phyloP scores from a whole-genome alignment of 1,140 invertebrate species.

The Drosophila busckii region DNA sequence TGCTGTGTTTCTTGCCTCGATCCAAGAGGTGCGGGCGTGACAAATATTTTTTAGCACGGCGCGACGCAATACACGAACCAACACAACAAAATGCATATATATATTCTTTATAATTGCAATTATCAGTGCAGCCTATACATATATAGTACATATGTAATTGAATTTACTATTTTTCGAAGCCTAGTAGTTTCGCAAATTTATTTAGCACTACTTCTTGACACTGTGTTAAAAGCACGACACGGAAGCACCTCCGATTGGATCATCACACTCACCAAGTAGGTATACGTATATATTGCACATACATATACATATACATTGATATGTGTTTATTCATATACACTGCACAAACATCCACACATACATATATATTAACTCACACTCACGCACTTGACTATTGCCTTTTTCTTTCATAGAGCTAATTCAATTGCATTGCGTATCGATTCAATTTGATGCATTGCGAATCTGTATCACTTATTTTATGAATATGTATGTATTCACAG shows the following conservation, averaged over 20 bases:
- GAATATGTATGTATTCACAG: neutral
- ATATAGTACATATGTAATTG: slow-evolving; percentile 20
- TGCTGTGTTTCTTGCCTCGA: slow-evolving; percentile 32
- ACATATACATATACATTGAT: slow-evolving; percentile 19
- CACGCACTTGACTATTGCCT: slow-evolving; percentile 27
- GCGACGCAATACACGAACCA: slow-evolving; percentile 5
- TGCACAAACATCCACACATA: slow-evolving; percentile 15
- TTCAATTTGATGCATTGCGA: slow-evolving; percentile 12
- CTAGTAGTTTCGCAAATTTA: no score
- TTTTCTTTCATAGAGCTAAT: slow-evolving; percentile 30
- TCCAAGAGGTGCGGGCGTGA: slow-evolving; percentile 40
- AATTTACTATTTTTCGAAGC: no score
- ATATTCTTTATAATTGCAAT: no score
- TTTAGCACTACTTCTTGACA: no score
- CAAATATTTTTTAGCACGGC: slow-evolving; percentile 26
- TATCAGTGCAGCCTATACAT: no score
- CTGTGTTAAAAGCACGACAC: slow-evolving; percentile 35
- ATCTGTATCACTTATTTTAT: neutral
- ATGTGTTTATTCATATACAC: slow-evolving; percentile 29
- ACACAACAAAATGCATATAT: neutral
- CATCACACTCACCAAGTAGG: slow-evolving; percentile 36
- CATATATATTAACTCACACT: slow-evolving; percentile 30
- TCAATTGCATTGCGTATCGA: slow-evolving; percentile 29
- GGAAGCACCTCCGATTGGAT: slow-evolving; percentile 39
- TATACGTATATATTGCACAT: slow-evolving; percentile 4